These are phyloP conservation scores for Podilymbus podiceps DNA, from an alignment of 2,113 vertebrate genomes.

Conservation along the genomic window DNA sequence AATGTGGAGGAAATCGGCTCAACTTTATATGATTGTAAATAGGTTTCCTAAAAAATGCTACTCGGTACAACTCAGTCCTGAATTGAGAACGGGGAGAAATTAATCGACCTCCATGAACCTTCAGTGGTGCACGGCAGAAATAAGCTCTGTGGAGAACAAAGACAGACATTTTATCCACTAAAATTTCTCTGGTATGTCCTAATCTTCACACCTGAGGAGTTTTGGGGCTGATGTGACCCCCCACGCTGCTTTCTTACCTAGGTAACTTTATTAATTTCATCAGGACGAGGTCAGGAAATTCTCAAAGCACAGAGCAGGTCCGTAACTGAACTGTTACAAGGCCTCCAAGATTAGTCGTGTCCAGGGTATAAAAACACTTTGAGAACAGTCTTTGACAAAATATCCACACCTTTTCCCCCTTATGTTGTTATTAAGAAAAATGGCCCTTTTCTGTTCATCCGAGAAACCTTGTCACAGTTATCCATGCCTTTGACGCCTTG, in stretches of 20 bases:
- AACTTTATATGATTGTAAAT: not conserved
- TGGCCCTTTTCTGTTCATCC: not conserved
- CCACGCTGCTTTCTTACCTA: not conserved
- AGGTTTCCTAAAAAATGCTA: not conserved
- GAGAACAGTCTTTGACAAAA: conserved; percentile 6
- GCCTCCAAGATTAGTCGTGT: not conserved
- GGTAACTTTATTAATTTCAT: not conserved
- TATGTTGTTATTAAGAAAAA: not conserved
- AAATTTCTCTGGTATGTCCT: not conserved
- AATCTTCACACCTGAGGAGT: not conserved
- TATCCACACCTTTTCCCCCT: not conserved
- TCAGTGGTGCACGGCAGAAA: not conserved
- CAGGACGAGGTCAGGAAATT: not conserved
- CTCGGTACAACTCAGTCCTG: not conserved
- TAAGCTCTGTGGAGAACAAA: not conserved
- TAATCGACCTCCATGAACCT: not conserved
- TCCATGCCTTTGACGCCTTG: conserved; percentile 20
- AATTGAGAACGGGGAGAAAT: not conserved
- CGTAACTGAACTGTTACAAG: not conserved
- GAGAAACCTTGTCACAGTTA: not conserved
- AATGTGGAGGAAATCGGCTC: not conserved
- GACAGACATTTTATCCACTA: not conserved
- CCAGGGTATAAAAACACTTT: not conserved
- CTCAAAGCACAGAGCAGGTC: not conserved
- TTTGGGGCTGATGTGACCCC: not conserved